Evolutionary conservation across 1,140 invertebrate species (phyloP), one percentile per base, ranked within the genome.

Genomic region (Caenorhabditis briggsae): DNA sequence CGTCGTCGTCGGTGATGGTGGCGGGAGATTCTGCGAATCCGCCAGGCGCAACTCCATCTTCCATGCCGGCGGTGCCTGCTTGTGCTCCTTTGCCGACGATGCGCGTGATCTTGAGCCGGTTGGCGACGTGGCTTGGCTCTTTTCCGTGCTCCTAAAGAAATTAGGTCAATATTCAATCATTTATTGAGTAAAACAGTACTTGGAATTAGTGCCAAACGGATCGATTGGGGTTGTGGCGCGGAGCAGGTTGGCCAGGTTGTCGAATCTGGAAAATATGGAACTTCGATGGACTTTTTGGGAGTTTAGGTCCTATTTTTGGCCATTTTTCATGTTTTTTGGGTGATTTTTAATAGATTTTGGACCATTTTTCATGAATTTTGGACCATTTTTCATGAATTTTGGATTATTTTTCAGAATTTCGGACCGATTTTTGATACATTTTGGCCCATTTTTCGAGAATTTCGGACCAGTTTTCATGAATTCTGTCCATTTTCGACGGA

Each of bases 211-310:
- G 14, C 46, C 70, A 46, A 78, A 50, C 20, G 70, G 70, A 25
- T 78, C 70, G 2, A 20, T 50, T 1, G 70, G 70, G 11, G 70
- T 78, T 12, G 46, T 78, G 18, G 70, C 14, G n/a, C 70, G 70
- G 23, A 78, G 53, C 46, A 78, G 70, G n/a, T 78, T 78, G 70
- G 70, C 70, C 14, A 78, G 70, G n/a, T 25, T 78, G 46, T 78
- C 70, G 46, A 78, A 78, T 78, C 70, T 70, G 65, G 23, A 70
- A 46, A 46, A 70, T 46, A 46, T 46, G 5, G 5, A n/a, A 2
- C 3, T 33, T 33, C 33, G 61, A 11, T 8, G 33, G 11, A 25
- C 9, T 64, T n/a, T 9, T 11, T n/a, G n/a, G 23, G 6, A 33
- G 11, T 33, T 33, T 6, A 41, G 11, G 9, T 2, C 61, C 9